Base-by-base conservation (phyloP, 2,113 vertebrate species). In the Boulengeromyrus knoepffleri region DNA sequence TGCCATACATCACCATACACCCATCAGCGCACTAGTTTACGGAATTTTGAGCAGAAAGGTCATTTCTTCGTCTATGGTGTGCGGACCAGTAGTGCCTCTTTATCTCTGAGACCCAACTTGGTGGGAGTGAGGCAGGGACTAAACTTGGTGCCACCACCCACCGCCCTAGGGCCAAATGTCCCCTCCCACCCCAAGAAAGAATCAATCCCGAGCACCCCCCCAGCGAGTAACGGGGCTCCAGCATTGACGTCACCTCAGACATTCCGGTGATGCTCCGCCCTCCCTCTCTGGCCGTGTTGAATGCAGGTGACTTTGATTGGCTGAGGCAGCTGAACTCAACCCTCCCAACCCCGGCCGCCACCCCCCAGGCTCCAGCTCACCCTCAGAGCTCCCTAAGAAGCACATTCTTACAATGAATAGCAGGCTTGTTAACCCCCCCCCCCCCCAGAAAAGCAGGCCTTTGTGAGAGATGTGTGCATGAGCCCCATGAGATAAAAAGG, bases 381-480 rank as follows among this genome's bases (percentile, higher is more conserved):
- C 46, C 66, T 89, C 74, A 56, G 88, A 89, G 88, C 70, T 84
- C 88, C 47, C 49, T 56, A 31, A 80, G 3, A 21, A 24, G 85
- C 36, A 27, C 90, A 91, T 92, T 92, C 90, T 89, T 90, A 24
- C 50, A 84, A 52, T 93, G 91, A 93, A 92, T 92, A 88, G 93
- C 58, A 88, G 88, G 90, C 91, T 92, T 93, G 92, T 92, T 91
- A 92, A 91, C 89, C 89, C 92, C 31, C 27, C 74, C 88, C 91
- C 92, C 74, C 15, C 36, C 88, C 80, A 91, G 89, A 92, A 88
- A 92, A 92, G 90, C 90, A 39, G 7, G 90, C 88, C 89, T 92
- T 93, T 92, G 93, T 92, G 53, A 89, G 87, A 83, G 21, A 90
- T 83, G 46, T 83, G 80, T 91, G 92, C 62, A 88, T 27, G 58